Percentiles rank a stretch among this genome's conserved stretches.
Evolutionary conservation across 92 coral and sea anemone genomes (phyloP).

Genomic region (Epizoanthus fatuus): DNA sequence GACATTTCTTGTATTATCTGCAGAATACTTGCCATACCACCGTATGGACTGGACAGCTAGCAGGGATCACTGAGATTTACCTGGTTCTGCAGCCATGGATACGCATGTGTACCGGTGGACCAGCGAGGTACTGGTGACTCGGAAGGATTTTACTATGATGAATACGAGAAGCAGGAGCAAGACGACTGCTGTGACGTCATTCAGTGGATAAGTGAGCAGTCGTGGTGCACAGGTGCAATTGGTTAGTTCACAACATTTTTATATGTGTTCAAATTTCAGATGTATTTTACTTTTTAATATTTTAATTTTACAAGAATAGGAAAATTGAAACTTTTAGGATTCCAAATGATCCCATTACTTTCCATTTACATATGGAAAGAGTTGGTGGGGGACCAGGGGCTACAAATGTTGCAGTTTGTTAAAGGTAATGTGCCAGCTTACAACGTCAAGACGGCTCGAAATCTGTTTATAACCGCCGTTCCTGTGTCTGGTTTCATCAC

Average conservation of each 20-base stretch:
- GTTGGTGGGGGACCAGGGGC: too few relatives aligned
- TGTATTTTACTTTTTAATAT: too few relatives aligned
- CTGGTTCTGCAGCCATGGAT: conserved; percentile 81
- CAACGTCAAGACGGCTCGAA: too few relatives aligned
- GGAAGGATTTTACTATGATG: conserved; percentile 78
- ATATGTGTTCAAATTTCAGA: background rate
- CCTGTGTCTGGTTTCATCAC: too few relatives aligned
- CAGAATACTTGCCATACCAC: conserved; percentile 86
- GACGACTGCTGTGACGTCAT: conserved; percentile 91
- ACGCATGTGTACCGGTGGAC: conserved; percentile 85
- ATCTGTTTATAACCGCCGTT: too few relatives aligned
- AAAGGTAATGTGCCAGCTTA: too few relatives aligned
- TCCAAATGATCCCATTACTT: too few relatives aligned
- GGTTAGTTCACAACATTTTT: conserved; percentile 44
- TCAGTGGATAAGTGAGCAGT: conserved; percentile 82
- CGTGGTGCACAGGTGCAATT: conserved; percentile 84
- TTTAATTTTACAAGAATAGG: too few relatives aligned
- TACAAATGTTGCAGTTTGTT: too few relatives aligned
- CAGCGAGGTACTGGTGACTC: conserved; percentile 93
- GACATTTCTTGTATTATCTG: background rate
- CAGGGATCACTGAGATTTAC: conserved; percentile 68
- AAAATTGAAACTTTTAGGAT: too few relatives aligned
- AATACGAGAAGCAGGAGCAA: conserved; percentile 80
- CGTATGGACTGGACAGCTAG: conserved; percentile 73
- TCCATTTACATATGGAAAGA: too few relatives aligned